Base-by-base conservation (phyloP, 2,113 vertebrate species). In the Pygoscelis adeliae region DNA sequence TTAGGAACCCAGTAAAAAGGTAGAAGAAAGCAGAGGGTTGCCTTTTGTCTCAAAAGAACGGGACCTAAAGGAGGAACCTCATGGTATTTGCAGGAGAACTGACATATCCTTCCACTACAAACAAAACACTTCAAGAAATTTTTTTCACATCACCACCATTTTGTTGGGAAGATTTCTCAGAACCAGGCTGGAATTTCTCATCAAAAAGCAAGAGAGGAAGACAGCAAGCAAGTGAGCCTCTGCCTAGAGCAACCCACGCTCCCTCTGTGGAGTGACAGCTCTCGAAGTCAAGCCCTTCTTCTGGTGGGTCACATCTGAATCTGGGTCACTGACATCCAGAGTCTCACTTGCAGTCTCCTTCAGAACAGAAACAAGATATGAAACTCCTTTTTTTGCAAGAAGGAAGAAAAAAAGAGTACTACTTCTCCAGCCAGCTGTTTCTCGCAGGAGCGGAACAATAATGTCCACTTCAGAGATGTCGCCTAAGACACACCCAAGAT, bases 401-500 rank as follows among this genome's bases (percentile, higher is more conserved):
- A 62, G 0, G 6, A 52, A 65, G 5, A 5, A 8, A 32, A 40
- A 53, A n/a, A 14, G 27, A 56, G 5, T 15, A 5, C 4, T 10
- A 2, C 46, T 65, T 50, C 32, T 65, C 52, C 88, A 63, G n/a
- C 50, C 61, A 42, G 9, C 71, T 83, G 77, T 25, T 20, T 29
- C 73, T 76, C 94, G 52, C 58, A 71, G 74, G 34, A 88, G 70
- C 80, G 38, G 30, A 44, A 53, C 53, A 52, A 47, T 34, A 25
- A 34, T 3, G 44, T 50, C 87, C 93, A 81, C 86, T 94, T 92
- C 93, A 73, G 87, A 96, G 79, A 38, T 70, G 84, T 65, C 89
- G 82, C 80, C 82, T 44, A 42, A 71, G 90, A 73, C 94, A 86
- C 90, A 76, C 85, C 96, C 65, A 40, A 65, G 62, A 71, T 9